A percentile compares a stretch with the other conserved stretches of the same genome.
These are phyloP conservation scores for Anser cygnoides DNA, from an alignment of 2,113 vertebrate genomes.

Conservation along the genomic window DNA sequence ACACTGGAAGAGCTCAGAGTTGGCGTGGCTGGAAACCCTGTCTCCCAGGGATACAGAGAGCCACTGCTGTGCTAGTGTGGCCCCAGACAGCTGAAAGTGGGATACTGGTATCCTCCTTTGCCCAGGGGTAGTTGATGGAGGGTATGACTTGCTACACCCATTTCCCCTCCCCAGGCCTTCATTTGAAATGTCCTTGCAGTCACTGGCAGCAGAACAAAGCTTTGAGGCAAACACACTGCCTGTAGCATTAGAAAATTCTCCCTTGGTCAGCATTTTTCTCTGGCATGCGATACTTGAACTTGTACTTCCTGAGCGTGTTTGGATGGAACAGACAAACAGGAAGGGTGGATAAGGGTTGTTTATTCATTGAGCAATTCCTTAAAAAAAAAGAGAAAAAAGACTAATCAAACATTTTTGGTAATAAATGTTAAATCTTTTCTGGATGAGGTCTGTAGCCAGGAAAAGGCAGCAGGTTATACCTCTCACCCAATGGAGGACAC, in stretches of 20 bases:
- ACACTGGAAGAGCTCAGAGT: neutral
- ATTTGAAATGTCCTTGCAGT: neutral
- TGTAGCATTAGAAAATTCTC: neutral
- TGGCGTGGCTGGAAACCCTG: neutral
- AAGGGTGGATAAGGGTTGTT: constrained; percentile 70
- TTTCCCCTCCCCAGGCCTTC: neutral
- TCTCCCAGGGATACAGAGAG: neutral
- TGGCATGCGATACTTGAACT: neutral
- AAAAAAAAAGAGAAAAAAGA: neutral
- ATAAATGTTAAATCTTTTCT: constrained; percentile 70
- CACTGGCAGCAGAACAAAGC: constrained; percentile 31
- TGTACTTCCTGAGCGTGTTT: neutral
- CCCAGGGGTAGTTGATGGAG: neutral
- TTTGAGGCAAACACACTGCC: neutral
- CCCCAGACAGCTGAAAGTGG: accelerated
- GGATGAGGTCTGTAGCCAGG: constrained; percentile 1
- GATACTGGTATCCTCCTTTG: neutral
- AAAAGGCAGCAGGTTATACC: neutral
- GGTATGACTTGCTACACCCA: neutral
- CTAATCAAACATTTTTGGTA: constrained; percentile 74
- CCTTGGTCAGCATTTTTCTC: constrained; percentile 29
- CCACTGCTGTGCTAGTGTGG: neutral
- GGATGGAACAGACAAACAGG: constrained; percentile 38
- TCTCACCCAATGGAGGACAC: neutral
- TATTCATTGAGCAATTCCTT: constrained; percentile 73